Percentiles rank a stretch among this genome's conserved stretches.
phyloP scores from a whole-genome alignment of 2,888 invertebrate species.

The Nebria salina region DNA sequence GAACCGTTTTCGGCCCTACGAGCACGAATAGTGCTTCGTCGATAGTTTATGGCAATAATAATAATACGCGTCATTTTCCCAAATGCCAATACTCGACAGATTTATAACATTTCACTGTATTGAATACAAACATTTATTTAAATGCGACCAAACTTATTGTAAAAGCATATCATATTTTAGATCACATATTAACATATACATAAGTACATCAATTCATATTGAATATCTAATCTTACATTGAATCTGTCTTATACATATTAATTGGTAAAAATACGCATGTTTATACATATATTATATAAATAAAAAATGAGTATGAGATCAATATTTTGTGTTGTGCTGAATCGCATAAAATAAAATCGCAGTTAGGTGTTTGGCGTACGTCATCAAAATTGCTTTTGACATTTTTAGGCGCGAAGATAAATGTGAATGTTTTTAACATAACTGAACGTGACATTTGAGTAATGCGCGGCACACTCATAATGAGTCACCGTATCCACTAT shows the following conservation, averaged over 20 bases:
- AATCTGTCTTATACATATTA: too few relatives aligned
- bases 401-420: slow-evolving; percentile 44
- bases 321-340: too few relatives aligned
- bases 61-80: neutral
- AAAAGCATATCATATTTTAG: too few relatives aligned
- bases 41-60: neutral
- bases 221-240: neutral
- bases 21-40: neutral
- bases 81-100: neutral
- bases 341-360: neutral
- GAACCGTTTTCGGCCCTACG: slow-evolving; percentile 26
- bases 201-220: neutral
- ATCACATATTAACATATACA: neutral
- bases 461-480: slow-evolving; percentile 35
- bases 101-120: neutral
- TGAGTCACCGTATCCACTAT: slow-evolving; percentile 29
- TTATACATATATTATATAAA: too few relatives aligned
- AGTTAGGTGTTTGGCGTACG: neutral
- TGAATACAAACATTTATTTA: neutral
- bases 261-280: too few relatives aligned
- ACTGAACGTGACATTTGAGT: slow-evolving; percentile 41
- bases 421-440: slow-evolving; percentile 41
- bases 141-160: too few relatives aligned
- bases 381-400: slow-evolving; percentile 42
- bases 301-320: too few relatives aligned